Base-by-base conservation (phyloP, 2,797 vertebrate species). In the Girardinus metallicus region DNA sequence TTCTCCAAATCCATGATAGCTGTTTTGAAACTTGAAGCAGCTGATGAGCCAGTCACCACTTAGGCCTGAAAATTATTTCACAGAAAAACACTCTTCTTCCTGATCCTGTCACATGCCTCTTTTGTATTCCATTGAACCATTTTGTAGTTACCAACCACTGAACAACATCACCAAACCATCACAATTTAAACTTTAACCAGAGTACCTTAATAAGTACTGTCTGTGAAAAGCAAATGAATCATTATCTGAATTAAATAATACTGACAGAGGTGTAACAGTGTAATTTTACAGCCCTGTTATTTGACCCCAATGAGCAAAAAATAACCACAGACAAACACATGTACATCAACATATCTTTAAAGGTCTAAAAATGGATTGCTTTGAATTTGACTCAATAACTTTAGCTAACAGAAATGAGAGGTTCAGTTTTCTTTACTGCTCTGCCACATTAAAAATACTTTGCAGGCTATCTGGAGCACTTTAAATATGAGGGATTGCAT, bases 401-500 rank as follows among this genome's bases (percentile, higher is more conserved):
- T 80, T 81, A 81, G 78, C 85, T 74, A 47, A 70, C 23, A 70
- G 49, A 83, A 76, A 80, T 10, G 51, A 87, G 85, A 85, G 83
- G 81, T 82, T 87, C 74, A 84, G 81, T 90, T 88, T 90, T 80
- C 83, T 81, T 83, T 85, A 87, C 85, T 86, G 80, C 81, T 83
- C 77, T 70, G 80, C 81, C 77, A 85, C 86, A 76, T 84, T 85
- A 77, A 87, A 86, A 92, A 92, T 91, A 91, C 87, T 91, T 87
- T 86, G 91, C 39, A 79, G 90, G 88, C 90, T 79, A 83, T 88
- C 84, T 89, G 83, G 68, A 79, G 86, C 81, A 82, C 86, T 88
- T 80, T 70, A 86, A 78, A 87, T 79, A 89, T 90, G 75, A 86
- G 77, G 81, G 81, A 89, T 44, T 85, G 80, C 44, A 77, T 82